phyloP scores from a whole-genome alignment of 2,113 vertebrate species.

The Cryptotis parvus region DNA sequence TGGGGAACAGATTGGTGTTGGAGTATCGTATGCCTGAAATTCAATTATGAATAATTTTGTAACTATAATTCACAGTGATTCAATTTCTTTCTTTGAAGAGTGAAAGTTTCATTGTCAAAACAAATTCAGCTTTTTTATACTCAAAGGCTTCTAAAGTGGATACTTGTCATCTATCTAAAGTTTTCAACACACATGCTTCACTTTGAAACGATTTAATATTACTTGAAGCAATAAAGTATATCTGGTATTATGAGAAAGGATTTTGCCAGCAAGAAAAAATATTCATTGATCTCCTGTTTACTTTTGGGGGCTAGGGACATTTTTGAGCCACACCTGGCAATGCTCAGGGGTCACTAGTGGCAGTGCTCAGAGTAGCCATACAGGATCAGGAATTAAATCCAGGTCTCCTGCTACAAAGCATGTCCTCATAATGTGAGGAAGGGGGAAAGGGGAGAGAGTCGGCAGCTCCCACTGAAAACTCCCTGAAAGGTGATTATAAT shows the following conservation, averaged over 20 bases:
- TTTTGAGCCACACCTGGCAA: neutral
- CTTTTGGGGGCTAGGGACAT: neutral
- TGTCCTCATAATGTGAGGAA: neutral
- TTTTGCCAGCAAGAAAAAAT: neutral
- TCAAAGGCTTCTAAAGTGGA: conserved; percentile 30
- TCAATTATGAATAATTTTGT: no score
- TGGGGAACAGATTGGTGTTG: no score
- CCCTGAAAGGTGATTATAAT: conserved; percentile 16
- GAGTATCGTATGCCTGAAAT: no score
- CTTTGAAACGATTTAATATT: conserved; percentile 18
- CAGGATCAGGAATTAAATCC: no score
- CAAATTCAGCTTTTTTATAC: neutral
- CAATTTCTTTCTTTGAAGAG: no score
- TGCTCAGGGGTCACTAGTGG: neutral
- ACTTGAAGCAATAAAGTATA: neutral
- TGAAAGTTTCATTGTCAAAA: neutral
- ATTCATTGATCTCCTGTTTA: neutral
- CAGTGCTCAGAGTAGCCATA: neutral
- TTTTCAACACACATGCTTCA: conserved; percentile 28
- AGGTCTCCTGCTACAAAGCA: no score
- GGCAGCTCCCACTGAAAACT: neutral
- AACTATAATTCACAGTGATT: no score
- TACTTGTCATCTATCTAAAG: conserved; percentile 14
- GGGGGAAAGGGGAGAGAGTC: neutral
- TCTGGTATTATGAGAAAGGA: neutral